These are phyloP conservation scores for Drosophila nasuta DNA, from an alignment of 1,140 invertebrate genomes.

Conservation along the genomic window DNA sequence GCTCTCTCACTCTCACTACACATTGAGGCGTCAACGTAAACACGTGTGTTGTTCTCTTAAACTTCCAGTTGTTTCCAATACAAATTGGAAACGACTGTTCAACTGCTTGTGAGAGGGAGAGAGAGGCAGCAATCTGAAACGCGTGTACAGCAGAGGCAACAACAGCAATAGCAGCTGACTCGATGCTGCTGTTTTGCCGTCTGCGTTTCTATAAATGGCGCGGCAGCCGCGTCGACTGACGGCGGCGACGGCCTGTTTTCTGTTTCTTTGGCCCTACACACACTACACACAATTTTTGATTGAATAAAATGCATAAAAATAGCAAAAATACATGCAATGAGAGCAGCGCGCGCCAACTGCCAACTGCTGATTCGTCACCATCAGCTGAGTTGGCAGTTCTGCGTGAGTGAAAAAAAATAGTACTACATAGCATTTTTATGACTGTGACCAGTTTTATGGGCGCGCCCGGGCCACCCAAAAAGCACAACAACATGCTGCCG, in stretches of 20 bases:
- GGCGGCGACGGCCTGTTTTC: conserved; percentile 31
- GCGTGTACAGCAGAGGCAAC: conserved; percentile 41
- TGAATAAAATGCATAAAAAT: conserved; percentile 83
- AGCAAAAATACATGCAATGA: conserved; percentile 65
- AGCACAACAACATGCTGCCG: conserved; percentile 23
- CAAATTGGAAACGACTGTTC: conserved; percentile 47
- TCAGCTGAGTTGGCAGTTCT: conserved; percentile 73
- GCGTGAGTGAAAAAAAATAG: conserved; percentile 21
- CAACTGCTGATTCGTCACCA: conserved; percentile 71
- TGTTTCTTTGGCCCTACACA: conserved; percentile 43
- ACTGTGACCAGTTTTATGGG: conserved; percentile 41
- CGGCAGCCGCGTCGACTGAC: conserved; percentile 34
- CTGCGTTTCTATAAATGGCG: conserved; percentile 76
- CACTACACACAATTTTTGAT: conserved; percentile 63
- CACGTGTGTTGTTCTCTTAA: conserved; percentile 70
- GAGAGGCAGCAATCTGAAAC: conserved; percentile 27
- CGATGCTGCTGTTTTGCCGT: conserved; percentile 31
- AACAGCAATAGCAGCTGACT: conserved; percentile 77
- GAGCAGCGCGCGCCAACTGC: conserved; percentile 22
- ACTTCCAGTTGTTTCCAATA: conserved; percentile 63
- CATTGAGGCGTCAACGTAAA: conserved; percentile 37
- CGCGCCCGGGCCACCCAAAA: conserved; percentile 35
- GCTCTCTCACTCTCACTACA: conserved; percentile 20
- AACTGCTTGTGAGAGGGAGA: not conserved
- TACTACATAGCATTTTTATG: conserved; percentile 18